phyloP scores from a whole-genome alignment of 2,888 invertebrate genomes.

The Zygogramma bicolorata region DNA sequence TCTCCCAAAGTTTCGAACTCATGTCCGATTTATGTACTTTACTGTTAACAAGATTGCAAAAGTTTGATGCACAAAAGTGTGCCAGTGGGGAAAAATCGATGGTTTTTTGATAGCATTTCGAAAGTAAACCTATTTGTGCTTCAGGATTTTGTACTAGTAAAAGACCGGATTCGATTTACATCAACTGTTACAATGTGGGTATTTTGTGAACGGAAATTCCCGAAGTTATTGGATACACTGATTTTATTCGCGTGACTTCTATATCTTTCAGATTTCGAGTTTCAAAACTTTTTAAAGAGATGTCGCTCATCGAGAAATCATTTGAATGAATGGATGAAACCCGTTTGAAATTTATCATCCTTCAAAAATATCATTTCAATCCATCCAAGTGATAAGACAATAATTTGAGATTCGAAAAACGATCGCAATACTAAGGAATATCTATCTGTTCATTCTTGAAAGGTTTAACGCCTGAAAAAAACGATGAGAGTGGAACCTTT shows the following conservation, averaged over 20 bases:
- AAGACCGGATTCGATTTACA: constrained; percentile 28
- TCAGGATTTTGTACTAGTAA: constrained; percentile 20
- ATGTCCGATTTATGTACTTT: constrained; percentile 24
- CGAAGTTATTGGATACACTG: not conserved
- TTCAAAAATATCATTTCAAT: no score
- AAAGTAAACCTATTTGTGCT: constrained; percentile 35
- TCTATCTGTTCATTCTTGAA: no score
- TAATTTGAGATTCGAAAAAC: no score
- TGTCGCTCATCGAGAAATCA: no score
- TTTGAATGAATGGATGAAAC: no score
- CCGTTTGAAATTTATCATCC: no score
- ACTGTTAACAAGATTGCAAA: constrained; percentile 39
- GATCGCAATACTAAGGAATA: no score
- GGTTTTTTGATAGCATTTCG: constrained; percentile 32
- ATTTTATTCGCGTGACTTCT: not conserved
- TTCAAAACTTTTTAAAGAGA: no score
- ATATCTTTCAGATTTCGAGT: no score
- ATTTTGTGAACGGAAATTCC: not conserved
- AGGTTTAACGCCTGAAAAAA: no score
- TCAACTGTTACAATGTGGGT: constrained; percentile 17
- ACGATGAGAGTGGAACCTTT: no score
- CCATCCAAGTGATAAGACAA: no score
- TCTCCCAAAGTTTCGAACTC: not conserved
- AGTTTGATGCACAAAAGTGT: constrained; percentile 30
- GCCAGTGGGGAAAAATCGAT: constrained; percentile 19